Evolutionary conservation across 2,113 vertebrate genomes (phyloP).

Genomic region (human): GRCh38 chr5:60544001-60544500

Average conservation of each 20-base stretch:
- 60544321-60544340: background rate
- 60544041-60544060: background rate
- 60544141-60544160: background rate
- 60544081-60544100: constrained; percentile 2
- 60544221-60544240: background rate
- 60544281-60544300: background rate
- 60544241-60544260: background rate
- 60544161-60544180: background rate
- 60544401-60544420: background rate
- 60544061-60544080: background rate
- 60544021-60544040: background rate
- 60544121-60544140: background rate
- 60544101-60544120: background rate
- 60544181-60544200: background rate
- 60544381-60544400: background rate
- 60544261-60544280: background rate
- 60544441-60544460: background rate
- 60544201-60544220: background rate
- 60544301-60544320: background rate
- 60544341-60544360: background rate
- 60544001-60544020: background rate
- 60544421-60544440: background rate
- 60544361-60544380: background rate
- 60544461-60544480: background rate
- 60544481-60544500: background rate